Base-by-base conservation (phyloP, 1,140 invertebrate genomes). In the Heliconius congener region DNA sequence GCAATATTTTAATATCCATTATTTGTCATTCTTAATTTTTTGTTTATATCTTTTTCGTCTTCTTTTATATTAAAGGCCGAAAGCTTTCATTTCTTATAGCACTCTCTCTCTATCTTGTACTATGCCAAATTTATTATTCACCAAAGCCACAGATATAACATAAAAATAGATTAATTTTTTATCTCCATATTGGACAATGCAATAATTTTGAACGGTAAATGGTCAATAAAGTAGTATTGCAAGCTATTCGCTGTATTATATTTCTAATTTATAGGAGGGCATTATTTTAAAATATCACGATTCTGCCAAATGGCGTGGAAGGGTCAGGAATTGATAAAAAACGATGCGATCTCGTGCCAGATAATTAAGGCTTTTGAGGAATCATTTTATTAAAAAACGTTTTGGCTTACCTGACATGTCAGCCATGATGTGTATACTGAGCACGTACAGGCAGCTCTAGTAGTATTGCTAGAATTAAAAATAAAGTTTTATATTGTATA, bases 321-420 rank as follows among this genome's bases (percentile, higher is more conserved):
- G 77, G 83, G 80, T 66, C 76, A 71, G 75, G 75, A 81, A 84
- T 83, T 81, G 78, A 78, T 89, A 92, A 91, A 93, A 92, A 93
- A 93, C 86, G 81, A 79, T 85, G 89, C 90, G 91, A 93, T 93
- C 90, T 91, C 88, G 89, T 90, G 90, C 86, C 85, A 85, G 91
- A 93, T 93, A 93, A 93, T 93, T 93, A 91, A 92, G 90, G 90
- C 83, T 87, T 66, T 90, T 88, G 87, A 83, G 84, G 89, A 88
- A 89, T 90, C 88, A 88, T 91, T 90, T 91, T 87, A 90, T 91
- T 84, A 86, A 84, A 87, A 92, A 87, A 73, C 75, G 83, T 88
- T 91, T 90, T 87, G 89, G 87, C 82, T 91, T 93, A 93, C 90
- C 91, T 93, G 91, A 87, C 87, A 81, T 90, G 90, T 91, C 89